These are phyloP conservation scores for Brevimyrus niger DNA, from an alignment of 2,113 vertebrate genomes.

Conservation along the genomic window DNA sequence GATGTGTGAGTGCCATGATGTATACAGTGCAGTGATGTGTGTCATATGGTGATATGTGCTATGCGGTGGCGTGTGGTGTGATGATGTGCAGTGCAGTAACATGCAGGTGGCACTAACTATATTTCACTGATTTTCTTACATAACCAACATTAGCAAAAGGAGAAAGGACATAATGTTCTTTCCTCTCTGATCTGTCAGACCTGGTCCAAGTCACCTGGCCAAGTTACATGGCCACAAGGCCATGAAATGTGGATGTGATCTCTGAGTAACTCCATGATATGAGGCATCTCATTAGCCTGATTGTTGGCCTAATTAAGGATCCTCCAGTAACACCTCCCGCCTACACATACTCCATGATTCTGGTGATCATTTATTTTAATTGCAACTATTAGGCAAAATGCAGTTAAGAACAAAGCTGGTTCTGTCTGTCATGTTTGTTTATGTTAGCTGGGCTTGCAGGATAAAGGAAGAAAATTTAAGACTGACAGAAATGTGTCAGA, in stretches of 20 bases:
- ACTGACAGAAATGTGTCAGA: background rate
- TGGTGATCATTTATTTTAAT: background rate
- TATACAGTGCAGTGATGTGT: background rate
- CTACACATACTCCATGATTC: background rate
- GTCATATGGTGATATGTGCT: background rate
- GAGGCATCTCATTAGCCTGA: background rate
- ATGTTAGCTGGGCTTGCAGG: background rate
- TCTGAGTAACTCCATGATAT: background rate
- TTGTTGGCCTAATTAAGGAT: background rate
- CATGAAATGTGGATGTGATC: background rate
- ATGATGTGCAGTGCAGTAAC: background rate
- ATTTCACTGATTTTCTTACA: conserved; percentile 25
- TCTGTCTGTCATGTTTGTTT: background rate
- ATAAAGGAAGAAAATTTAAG: background rate
- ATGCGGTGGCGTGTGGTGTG: background rate
- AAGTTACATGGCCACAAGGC: background rate
- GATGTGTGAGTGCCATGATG: background rate
- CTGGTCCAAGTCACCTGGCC: background rate
- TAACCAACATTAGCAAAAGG: conserved; percentile 38
- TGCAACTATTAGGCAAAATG: background rate
- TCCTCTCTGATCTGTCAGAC: conserved; percentile 37
- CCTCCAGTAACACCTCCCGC: background rate
- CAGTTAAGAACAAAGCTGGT: conserved; percentile 3
- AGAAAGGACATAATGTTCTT: conserved; percentile 41
- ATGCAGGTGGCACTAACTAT: background rate